Percentiles rank a stretch among this genome's conserved stretches.
Conservation (phyloP, 2,888 invertebrate genomes). For the Aradus depressus region DNA sequence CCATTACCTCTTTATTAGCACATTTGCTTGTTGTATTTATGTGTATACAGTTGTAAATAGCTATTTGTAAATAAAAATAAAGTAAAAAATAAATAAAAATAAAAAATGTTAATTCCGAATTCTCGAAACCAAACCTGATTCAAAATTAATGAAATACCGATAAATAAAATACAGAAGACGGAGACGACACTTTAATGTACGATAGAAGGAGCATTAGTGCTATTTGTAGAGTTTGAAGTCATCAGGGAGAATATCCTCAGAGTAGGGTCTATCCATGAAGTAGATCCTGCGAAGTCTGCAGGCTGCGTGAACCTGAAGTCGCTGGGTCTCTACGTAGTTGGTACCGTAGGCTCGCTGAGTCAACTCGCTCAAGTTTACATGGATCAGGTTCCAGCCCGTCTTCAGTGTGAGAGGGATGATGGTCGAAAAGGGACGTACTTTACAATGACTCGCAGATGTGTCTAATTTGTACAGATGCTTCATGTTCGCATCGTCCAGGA, state of each 20-base stretch:
- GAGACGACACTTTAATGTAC: too few relatives aligned
- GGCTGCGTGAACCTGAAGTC: slow-evolving; percentile 94
- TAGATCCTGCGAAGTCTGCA: slow-evolving; percentile 88
- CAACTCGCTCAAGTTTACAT: slow-evolving; percentile 88
- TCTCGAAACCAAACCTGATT: too few relatives aligned
- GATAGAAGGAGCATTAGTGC: too few relatives aligned
- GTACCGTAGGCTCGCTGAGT: slow-evolving; percentile 92
- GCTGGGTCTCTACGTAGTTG: slow-evolving; percentile 78
- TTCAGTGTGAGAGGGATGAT: slow-evolving; percentile 91
- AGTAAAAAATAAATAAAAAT: too few relatives aligned
- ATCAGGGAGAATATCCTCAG: slow-evolving; percentile 84
- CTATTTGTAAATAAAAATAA: too few relatives aligned
- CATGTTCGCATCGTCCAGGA: slow-evolving; percentile 87
- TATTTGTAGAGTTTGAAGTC: slow-evolving; percentile 87
- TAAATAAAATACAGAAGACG: too few relatives aligned
- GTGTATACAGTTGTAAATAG: too few relatives aligned
- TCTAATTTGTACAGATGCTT: slow-evolving; percentile 53
- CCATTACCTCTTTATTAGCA: too few relatives aligned
- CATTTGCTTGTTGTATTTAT: too few relatives aligned
- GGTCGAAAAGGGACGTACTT: slow-evolving; percentile 89
- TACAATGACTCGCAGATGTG: slow-evolving; percentile 85
- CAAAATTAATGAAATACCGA: too few relatives aligned
- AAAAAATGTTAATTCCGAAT: too few relatives aligned
- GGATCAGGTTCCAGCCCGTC: slow-evolving; percentile 81
- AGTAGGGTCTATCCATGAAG: slow-evolving; percentile 80